These are phyloP conservation scores for Platycheirus albimanus DNA, from an alignment of 2,888 invertebrate genomes.

Conservation along the genomic window DNA sequence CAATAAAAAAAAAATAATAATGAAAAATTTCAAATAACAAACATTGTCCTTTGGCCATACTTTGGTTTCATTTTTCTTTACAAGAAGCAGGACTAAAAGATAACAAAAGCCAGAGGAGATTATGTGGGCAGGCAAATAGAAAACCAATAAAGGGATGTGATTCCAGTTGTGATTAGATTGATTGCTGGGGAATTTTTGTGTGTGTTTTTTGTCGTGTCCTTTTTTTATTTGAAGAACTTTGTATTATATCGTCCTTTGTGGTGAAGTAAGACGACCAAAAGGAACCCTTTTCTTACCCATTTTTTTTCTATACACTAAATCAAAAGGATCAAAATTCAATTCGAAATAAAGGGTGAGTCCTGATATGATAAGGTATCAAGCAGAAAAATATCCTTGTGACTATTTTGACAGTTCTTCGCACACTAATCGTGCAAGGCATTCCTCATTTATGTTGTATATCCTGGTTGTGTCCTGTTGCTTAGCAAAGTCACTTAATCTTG, in stretches of 20 bases:
- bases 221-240: constrained; percentile 41
- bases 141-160: constrained; percentile 74
- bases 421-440: constrained; percentile 56
- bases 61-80: constrained; percentile 4
- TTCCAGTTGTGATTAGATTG: constrained; percentile 69
- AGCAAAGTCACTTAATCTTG: constrained; percentile 55
- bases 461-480: constrained; percentile 38
- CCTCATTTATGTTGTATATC: not conserved
- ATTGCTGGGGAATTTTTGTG: constrained; percentile 67
- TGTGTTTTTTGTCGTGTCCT: constrained; percentile 4
- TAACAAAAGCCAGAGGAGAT: constrained; percentile 71
- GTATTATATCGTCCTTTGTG: constrained; percentile 42
- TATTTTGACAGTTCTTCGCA: constrained; percentile 68
- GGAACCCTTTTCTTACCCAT: constrained; percentile 42
- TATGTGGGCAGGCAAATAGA: constrained; percentile 72
- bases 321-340: constrained; percentile 65
- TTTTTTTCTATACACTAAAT: not conserved
- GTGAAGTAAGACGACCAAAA: constrained; percentile 34
- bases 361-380: constrained; percentile 66
- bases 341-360: constrained; percentile 53
- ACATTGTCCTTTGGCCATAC: constrained; percentile 45
- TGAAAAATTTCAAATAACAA: constrained; percentile 49
- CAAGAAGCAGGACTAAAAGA: constrained; percentile 37
- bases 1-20: constrained; percentile 49
- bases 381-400: constrained; percentile 70